A percentile compares a stretch with the other conserved stretches of the same genome.
Conservation (phyloP, 1,140 invertebrate genomes). For the Chionoecetes opilio region DNA sequence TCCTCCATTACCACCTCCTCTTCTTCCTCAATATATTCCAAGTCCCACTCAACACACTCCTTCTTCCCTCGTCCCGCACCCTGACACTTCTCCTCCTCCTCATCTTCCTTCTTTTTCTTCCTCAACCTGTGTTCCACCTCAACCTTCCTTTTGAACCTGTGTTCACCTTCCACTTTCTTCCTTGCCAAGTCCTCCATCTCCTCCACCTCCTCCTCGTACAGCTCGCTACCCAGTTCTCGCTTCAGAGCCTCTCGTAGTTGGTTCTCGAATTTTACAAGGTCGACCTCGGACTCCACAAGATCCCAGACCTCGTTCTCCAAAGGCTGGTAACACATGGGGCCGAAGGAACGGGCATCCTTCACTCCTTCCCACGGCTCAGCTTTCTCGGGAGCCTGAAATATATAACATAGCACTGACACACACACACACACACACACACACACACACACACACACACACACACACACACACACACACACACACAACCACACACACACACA, state of each 20-base stretch:
- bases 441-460: constrained; percentile 46
- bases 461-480: constrained; percentile 27
- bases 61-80: neutral
- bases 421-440: constrained; percentile 46
- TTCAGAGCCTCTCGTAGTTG: constrained; percentile 60
- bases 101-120: constrained; percentile 40
- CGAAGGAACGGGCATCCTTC: constrained; percentile 82
- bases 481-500: neutral
- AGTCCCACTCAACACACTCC: constrained; percentile 45
- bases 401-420: neutral
- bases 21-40: neutral
- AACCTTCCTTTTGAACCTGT: constrained; percentile 35
- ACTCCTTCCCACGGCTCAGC: constrained; percentile 81
- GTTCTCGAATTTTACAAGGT: constrained; percentile 55
- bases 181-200: constrained; percentile 80
- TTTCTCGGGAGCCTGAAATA: constrained; percentile 82
- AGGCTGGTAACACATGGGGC: constrained; percentile 83
- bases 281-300: constrained; percentile 72
- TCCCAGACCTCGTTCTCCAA: constrained; percentile 82
- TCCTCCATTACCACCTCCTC: neutral
- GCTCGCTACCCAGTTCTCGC: constrained; percentile 67
- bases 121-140: constrained; percentile 39
- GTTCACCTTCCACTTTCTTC: constrained; percentile 22
- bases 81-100: neutral
- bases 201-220: constrained; percentile 77